Conservation (phyloP, 2,888 invertebrate genomes). For the Cephonodes hylas region DNA sequence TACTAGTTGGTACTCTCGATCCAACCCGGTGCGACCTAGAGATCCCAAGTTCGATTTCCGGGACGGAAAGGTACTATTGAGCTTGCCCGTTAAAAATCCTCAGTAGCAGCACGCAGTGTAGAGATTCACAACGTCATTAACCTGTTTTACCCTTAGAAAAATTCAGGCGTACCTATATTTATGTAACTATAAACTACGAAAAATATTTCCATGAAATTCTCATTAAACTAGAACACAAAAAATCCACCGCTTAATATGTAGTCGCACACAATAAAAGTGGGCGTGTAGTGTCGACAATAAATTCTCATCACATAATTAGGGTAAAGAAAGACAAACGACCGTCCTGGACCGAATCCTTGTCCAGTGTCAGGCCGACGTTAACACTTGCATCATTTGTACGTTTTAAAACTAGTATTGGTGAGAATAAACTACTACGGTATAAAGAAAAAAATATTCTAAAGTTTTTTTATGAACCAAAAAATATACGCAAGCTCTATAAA, state of each 20-base stretch:
- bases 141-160: no score
- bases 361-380: constrained; percentile 28
- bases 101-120: no score
- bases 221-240: background rate
- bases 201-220: background rate
- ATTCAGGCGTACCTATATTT: no score
- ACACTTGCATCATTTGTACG: constrained; percentile 8
- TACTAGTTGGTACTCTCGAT: no score
- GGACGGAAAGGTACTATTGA: no score
- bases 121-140: no score
- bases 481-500: no score
- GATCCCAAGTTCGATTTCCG: no score
- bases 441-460: background rate
- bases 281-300: constrained; percentile 53
- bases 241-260: constrained; percentile 1
- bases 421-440: background rate
- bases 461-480: no score
- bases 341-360: constrained; percentile 44
- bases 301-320: constrained; percentile 71
- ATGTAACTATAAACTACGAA: no score
- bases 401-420: background rate
- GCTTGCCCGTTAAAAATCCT: no score
- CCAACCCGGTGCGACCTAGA: no score
- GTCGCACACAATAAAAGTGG: constrained; percentile 1
- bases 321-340: constrained; percentile 66